Conservation (phyloP, 2,113 vertebrate species). For the Loxodonta africana region DNA sequence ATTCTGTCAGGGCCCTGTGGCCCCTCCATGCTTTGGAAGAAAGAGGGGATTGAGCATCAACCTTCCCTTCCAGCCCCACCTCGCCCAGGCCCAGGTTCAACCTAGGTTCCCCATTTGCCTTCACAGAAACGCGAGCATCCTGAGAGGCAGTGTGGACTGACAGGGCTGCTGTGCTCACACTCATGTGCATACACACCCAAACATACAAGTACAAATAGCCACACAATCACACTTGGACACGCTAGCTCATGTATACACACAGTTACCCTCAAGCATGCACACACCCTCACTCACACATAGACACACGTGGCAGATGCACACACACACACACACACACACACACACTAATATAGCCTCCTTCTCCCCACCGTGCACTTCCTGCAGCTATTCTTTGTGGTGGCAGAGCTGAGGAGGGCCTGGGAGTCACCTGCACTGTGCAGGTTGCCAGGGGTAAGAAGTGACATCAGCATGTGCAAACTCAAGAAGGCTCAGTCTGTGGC, state of each 20-base stretch:
- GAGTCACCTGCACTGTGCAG: background rate
- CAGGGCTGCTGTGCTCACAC: accelerated
- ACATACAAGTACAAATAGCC: accelerated
- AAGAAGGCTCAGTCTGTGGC: background rate
- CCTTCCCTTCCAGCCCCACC: no score
- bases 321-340: background rate
- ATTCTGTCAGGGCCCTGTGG: no score
- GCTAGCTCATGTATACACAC: background rate
- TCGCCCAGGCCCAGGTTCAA: background rate
- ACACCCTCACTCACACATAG: accelerated
- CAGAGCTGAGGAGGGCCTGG: background rate
- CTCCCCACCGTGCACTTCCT: background rate
- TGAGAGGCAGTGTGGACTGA: accelerated
- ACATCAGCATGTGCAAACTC: background rate
- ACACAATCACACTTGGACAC: background rate
- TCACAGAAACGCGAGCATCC: background rate
- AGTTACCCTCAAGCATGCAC: background rate
- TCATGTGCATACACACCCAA: background rate
- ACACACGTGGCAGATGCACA: background rate
- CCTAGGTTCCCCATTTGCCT: background rate
- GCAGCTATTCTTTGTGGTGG: background rate
- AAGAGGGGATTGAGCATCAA: background rate
- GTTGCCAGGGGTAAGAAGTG: background rate
- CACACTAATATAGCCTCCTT: background rate
- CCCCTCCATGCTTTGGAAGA: background rate